Evolutionary conservation across 2,888 invertebrate genomes (phyloP), one percentile per base, ranked within the genome.

Genomic region (Cabera pusaria): DNA sequence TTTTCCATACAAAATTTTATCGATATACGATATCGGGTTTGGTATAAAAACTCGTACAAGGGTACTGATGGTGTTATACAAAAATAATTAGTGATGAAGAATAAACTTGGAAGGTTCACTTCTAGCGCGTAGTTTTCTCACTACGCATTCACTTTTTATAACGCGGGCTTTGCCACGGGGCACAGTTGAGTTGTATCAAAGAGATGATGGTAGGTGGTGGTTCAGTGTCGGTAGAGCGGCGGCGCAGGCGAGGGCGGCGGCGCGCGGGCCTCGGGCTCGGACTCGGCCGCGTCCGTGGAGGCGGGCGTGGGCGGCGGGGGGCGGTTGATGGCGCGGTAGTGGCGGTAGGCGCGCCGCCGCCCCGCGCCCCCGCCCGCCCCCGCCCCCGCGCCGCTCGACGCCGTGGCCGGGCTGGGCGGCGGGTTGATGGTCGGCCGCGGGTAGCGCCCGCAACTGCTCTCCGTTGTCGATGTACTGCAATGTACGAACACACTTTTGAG

Each of bases 251-350:
- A 96, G 11, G 97, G 97, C 4, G 97, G 97, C 5, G 97, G 97
- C 17, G 96, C 74, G 93, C 96, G 28, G 92, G 95, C 52, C 95
- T 93, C 73, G 59, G 90, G 68, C 72, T 96, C 96, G 10, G 95
- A 95, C 76, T 96, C 96, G 73, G 97, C 96, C 63, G 97, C 97
- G 52, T 97, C 96, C 57, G 98, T 98, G 17, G 98, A 97, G 52
- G 96, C 96, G 69, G 97, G 98, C 0, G 98, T 98, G 9, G 98
- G 98, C 5, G 97, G 97, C 11, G 97, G 98, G 3, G 97, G 97
- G 0, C 96, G 96, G 73, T 95, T 95, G 81, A 93, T 94, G 46
- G 94, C 94, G 51, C 93, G 78, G 74, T 95, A 95, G 76, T 95
- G 94, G 11, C 95, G 90, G 76, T 95, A 95, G 1, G 96, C 93